phyloP scores from a whole-genome alignment of 2,113 vertebrate species.

The Rhinogobius similis region DNA sequence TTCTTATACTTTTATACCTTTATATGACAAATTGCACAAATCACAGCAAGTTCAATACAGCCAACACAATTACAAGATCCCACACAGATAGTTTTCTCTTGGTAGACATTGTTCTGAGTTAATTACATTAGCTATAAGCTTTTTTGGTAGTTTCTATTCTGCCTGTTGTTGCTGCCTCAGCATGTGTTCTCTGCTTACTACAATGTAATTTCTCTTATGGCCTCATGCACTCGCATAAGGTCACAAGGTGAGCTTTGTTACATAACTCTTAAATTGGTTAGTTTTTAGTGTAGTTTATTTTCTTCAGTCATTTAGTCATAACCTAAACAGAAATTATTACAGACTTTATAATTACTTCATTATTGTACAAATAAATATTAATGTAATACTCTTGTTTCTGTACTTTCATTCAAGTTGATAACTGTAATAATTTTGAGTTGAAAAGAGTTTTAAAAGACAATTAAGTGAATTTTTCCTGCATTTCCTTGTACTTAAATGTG shows the following conservation, averaged over 20 bases:
- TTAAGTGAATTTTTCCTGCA: background rate
- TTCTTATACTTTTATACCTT: too few relatives aligned
- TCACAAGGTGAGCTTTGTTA: conserved; percentile 20
- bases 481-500: background rate
- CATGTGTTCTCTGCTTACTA: conserved; percentile 46
- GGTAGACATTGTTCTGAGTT: background rate
- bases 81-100: background rate
- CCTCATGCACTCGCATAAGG: conserved; percentile 2
- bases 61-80: background rate
- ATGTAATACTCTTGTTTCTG: background rate
- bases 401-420: background rate
- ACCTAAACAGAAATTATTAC: too few relatives aligned
- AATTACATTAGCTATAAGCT: conserved; percentile 1
- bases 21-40: too few relatives aligned
- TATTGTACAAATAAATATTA: background rate
- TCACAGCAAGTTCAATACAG: background rate
- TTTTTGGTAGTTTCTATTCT: conserved; percentile 59
- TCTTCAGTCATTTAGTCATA: too few relatives aligned
- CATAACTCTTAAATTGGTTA: background rate
- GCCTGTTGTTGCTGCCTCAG: conserved; percentile 63
- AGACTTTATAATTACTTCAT: too few relatives aligned
- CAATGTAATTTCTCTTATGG: conserved; percentile 26
- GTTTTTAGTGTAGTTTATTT: too few relatives aligned
- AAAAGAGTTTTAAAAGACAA: too few relatives aligned
- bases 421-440: too few relatives aligned